A percentile compares a stretch with the other conserved stretches of the same genome.
Evolutionary conservation across 2,797 vertebrate genomes (phyloP).

Genomic region (Lagocephalus sceleratus): DNA sequence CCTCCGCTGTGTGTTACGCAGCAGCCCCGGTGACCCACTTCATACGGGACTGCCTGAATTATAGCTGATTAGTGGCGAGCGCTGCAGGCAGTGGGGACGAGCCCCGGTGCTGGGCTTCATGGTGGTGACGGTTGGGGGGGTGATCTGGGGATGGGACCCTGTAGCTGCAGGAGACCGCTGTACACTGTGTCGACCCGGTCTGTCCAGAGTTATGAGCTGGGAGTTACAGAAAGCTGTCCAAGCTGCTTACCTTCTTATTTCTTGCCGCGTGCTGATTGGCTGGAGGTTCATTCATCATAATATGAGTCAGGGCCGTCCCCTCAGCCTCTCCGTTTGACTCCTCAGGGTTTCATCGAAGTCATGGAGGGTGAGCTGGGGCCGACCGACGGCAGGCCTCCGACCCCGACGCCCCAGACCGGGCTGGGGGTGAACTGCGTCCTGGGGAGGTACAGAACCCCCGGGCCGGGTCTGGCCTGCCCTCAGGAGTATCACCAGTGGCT

Average conservation of each 20-base stretch:
- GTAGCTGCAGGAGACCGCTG: conserved; percentile 39
- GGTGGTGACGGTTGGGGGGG: conserved; percentile 36
- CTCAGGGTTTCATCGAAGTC: conserved; percentile 7
- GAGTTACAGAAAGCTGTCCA: too few relatives aligned
- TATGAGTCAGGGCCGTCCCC: too few relatives aligned
- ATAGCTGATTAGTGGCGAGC: conserved; percentile 44
- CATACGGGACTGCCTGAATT: conserved; percentile 47
- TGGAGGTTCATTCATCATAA: too few relatives aligned
- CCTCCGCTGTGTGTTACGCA: conserved; percentile 16
- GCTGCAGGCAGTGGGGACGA: conserved; percentile 49
- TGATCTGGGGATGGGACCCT: conserved; percentile 59
- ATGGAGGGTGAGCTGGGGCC: conserved; percentile 50
- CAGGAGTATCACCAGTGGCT: conserved; percentile 94
- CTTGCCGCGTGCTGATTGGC: too few relatives aligned
- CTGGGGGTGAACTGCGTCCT: conserved; percentile 79
- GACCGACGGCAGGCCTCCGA: conserved; percentile 31
- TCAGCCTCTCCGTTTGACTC: too few relatives aligned
- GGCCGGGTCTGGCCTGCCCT: conserved; percentile 88
- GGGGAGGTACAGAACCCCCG: conserved; percentile 74
- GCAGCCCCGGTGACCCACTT: conserved; percentile 28
- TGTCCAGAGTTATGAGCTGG: too few relatives aligned
- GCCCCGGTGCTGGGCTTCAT: conserved; percentile 61
- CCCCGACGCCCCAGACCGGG: conserved; percentile 49
- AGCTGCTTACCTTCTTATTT: too few relatives aligned
- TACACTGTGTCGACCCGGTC: too few relatives aligned